A percentile compares a stretch with the other conserved stretches of the same genome.
phyloP scores from a whole-genome alignment of 2,797 vertebrate genomes.

The Pogoniulus pusillus region DNA sequence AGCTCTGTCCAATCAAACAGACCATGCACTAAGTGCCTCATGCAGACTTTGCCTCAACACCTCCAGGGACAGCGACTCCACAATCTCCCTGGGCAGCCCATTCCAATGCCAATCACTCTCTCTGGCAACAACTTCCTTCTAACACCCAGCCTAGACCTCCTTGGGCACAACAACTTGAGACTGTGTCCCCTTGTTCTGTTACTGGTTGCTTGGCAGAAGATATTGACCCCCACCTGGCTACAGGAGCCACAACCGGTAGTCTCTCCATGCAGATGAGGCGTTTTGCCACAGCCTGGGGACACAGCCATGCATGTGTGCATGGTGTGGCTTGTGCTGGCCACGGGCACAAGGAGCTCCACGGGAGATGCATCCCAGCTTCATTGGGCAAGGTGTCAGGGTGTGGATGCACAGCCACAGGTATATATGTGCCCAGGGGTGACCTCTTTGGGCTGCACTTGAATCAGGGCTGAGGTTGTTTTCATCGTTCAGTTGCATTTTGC shows the following conservation, averaged over 20 bases:
- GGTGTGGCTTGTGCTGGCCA: neutral
- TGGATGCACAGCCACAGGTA: accelerated
- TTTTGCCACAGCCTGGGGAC: neutral
- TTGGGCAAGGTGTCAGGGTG: neutral
- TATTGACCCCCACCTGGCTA: too few relatives aligned
- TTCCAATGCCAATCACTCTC: too few relatives aligned
- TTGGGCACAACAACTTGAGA: too few relatives aligned
- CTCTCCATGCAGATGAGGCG: neutral
- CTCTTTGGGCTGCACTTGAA: neutral
- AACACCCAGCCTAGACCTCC: too few relatives aligned
- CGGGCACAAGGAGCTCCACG: accelerated
- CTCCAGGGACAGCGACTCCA: too few relatives aligned
- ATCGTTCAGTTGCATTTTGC: neutral
- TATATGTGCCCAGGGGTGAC: neutral
- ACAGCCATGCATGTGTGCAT: accelerated
- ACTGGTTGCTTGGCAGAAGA: too few relatives aligned
- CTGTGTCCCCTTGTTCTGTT: too few relatives aligned
- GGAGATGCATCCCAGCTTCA: neutral
- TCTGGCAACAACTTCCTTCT: too few relatives aligned
- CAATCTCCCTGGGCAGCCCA: too few relatives aligned
- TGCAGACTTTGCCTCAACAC: too few relatives aligned
- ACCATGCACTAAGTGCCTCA: too few relatives aligned
- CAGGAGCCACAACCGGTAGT: neutral
- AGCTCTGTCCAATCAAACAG: too few relatives aligned
- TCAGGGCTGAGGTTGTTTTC: neutral